These are phyloP conservation scores for Sitta europaea DNA, from an alignment of 2,113 vertebrate species.

Conservation along the genomic window DNA sequence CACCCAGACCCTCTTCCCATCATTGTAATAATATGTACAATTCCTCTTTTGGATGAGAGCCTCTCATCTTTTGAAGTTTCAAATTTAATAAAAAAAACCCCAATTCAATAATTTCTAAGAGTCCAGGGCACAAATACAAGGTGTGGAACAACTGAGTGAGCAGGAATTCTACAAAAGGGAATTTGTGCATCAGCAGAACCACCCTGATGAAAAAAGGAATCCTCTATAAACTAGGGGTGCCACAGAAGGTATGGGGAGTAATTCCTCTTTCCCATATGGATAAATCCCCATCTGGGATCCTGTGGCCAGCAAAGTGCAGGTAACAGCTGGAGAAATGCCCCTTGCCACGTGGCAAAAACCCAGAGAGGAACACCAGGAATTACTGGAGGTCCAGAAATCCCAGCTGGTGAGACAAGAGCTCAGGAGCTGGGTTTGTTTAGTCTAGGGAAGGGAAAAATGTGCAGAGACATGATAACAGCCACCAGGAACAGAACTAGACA, in stretches of 20 bases:
- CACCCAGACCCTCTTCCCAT: background rate
- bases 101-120: background rate
- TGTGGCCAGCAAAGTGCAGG: background rate
- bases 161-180: background rate
- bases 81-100: background rate
- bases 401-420: background rate
- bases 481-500: background rate
- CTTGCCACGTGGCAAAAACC: background rate
- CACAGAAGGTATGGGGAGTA: background rate
- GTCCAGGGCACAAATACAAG: background rate
- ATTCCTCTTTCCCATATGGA: background rate
- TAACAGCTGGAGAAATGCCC: background rate
- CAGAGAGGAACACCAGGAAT: background rate
- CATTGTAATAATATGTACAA: background rate
- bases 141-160: background rate
- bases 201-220: background rate
- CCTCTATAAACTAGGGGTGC: background rate
- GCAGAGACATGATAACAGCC: background rate
- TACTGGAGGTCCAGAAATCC: background rate
- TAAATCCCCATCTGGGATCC: background rate
- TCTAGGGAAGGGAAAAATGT: constrained; percentile 28
- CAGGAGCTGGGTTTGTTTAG: constrained; percentile 35
- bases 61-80: background rate
- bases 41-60: background rate
- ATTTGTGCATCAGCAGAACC: background rate